These are phyloP conservation scores for Heliothis subflexa DNA, from an alignment of 1,140 invertebrate genomes.

Conservation along the genomic window DNA sequence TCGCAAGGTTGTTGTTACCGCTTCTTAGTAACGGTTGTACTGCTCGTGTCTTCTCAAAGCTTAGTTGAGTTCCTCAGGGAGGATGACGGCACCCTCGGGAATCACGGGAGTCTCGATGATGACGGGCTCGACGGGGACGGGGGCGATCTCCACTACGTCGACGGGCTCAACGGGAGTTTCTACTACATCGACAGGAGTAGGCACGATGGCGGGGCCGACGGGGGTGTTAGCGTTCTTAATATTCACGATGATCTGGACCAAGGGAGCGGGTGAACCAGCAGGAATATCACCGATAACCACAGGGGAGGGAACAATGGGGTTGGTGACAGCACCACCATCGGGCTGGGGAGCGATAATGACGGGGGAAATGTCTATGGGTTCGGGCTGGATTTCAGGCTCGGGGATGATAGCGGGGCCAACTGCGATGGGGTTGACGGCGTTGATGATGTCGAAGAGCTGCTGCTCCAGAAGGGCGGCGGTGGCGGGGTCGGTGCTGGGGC, in stretches of 20 bases:
- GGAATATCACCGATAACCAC: conserved; percentile 38
- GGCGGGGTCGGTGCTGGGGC: conserved; percentile 73
- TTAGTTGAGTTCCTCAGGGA: conserved; percentile 56
- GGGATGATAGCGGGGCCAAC: conserved; percentile 56
- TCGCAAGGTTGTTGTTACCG: too few species aligned
- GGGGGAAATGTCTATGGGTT: conserved; percentile 49
- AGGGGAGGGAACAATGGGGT: conserved; percentile 37
- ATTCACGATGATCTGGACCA: conserved; percentile 55
- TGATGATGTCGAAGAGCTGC: conserved; percentile 56
- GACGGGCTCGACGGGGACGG: conserved; percentile 49
- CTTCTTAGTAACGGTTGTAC: not conserved
- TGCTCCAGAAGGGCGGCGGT: conserved; percentile 65
- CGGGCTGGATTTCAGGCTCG: conserved; percentile 11
- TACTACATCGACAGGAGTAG: conserved; percentile 34
- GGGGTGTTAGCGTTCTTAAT: conserved; percentile 4
- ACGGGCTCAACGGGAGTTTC: conserved; percentile 37
- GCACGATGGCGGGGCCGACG: not conserved
- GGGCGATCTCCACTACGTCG: conserved; percentile 38
- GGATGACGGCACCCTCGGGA: conserved; percentile 45
- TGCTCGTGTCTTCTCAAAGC: not conserved
- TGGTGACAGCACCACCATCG: not conserved
- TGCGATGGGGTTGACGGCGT: conserved; percentile 43
- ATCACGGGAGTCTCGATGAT: conserved; percentile 46
- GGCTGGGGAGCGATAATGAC: conserved; percentile 9
- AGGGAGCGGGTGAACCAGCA: conserved; percentile 36